Conservation (phyloP, 2,113 vertebrate species). For the Atherinomorus stipes region DNA sequence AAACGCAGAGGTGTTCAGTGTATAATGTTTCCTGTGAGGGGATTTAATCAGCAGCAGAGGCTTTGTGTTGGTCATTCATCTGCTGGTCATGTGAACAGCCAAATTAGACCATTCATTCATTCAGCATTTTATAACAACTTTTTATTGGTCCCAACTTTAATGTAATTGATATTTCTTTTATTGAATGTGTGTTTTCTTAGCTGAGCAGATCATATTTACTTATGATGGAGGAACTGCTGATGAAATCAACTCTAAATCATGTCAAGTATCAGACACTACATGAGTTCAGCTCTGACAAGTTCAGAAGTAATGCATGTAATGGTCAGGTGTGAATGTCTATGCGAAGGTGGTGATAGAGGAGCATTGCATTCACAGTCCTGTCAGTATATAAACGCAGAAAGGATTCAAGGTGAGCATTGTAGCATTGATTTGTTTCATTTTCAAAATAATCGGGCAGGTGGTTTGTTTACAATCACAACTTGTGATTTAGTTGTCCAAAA, state of each 20-base stretch:
- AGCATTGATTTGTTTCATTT: background rate
- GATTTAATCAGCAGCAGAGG: conserved; percentile 10
- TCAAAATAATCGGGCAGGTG: background rate
- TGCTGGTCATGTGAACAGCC: background rate
- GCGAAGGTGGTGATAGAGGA: background rate
- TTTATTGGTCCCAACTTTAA: background rate
- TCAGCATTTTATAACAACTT: background rate
- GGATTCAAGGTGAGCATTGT: background rate
- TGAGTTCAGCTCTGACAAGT: background rate
- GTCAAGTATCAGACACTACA: background rate
- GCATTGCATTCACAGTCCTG: background rate
- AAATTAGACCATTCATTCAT: too few species aligned
- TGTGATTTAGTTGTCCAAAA: conserved; percentile 7
- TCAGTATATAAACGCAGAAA: background rate
- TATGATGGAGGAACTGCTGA: background rate
- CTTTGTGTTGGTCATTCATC: background rate
- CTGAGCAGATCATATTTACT: background rate
- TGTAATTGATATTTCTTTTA: too few species aligned
- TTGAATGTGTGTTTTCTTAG: background rate
- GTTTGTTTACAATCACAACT: background rate
- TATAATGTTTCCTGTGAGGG: background rate
- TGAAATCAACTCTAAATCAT: background rate
- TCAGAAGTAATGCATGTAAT: background rate
- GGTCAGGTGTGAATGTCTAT: background rate
- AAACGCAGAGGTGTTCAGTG: conserved; percentile 26